A percentile compares a stretch with the other conserved stretches of the same genome.
Conservation (phyloP, 2,888 invertebrate genomes). For the Xiphydria camelus region DNA sequence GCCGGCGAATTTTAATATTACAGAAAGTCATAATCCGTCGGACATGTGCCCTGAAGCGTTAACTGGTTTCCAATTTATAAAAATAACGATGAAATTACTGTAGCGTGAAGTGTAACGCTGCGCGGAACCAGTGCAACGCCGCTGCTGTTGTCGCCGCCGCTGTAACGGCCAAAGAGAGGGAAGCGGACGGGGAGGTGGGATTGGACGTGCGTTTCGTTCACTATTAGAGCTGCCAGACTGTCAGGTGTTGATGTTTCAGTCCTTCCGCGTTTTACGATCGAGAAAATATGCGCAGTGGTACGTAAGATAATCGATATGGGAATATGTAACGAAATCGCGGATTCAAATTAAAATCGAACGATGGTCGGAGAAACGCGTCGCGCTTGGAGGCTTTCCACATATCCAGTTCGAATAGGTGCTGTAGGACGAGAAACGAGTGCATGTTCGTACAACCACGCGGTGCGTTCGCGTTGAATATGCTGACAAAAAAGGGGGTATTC, state of each 20-base stretch:
- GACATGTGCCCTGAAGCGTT: constrained; percentile 52
- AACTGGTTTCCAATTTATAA: constrained; percentile 57
- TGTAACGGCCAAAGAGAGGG: constrained; percentile 15
- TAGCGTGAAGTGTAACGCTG: constrained; percentile 47
- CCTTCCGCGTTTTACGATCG: constrained; percentile 50
- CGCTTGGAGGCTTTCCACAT: too few species aligned
- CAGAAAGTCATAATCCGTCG: constrained; percentile 52
- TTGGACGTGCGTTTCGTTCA: constrained; percentile 46
- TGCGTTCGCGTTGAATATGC: too few species aligned
- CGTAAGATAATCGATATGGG: constrained; percentile 51
- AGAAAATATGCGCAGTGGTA: constrained; percentile 56
- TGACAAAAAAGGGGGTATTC: too few species aligned
- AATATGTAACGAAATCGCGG: constrained; percentile 39
- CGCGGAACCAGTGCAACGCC: constrained; percentile 37
- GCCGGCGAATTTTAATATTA: constrained; percentile 39
- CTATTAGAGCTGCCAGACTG: constrained; percentile 48
- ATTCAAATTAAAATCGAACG: constrained; percentile 47
- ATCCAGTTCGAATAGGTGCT: too few species aligned
- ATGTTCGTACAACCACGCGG: too few species aligned
- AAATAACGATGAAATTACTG: constrained; percentile 59
- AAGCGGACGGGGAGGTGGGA: constrained; percentile 16
- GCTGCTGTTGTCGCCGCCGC: constrained; percentile 32
- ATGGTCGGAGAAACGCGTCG: not conserved
- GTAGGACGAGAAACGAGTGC: too few species aligned
- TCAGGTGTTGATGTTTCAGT: constrained; percentile 47